Base-by-base conservation (phyloP, 2,888 invertebrate species). In the Syrphus vitripennis region DNA sequence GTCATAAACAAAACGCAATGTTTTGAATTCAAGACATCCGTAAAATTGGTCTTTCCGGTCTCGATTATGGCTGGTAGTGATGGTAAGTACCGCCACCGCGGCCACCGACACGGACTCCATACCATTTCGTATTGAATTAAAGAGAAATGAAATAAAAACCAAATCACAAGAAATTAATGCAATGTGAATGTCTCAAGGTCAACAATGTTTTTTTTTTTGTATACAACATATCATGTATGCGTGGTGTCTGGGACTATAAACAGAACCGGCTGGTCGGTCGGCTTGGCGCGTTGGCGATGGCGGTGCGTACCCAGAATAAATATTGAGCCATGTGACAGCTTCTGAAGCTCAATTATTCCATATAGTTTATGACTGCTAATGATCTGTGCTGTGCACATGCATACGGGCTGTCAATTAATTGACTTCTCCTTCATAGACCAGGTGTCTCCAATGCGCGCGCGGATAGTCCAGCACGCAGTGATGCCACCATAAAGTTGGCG, bases 391-490 rank as follows among this genome's bases (percentile, higher is more conserved):
- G 86, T 82, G 86, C 74, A 82, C 78, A 78, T 86, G 86, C 82
- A 86, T 86, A 86, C 86, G 86, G 86, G 86, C 82, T 82, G 86
- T 86, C 86, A 86, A 86, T 86, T 86, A 86, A 78, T 82, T 82
- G 82, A 75, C 77, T 86, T 82, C 82, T 77, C 61, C 82, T 78
- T 74, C 82, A 86, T 86, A 86, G 86, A 86, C 86, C 86, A 86
- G 86, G 86, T 82, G 86, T 74, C 78, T 81, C 40, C 72, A 59
- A 1, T 14, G 65, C 3, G 3, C 45, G 0, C 12, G 12, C 10
- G 12, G 1, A 3, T 42, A 10, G 48, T 21, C 24, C n/a, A 21
- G 19, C 29, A n/a, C n/a, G n/a, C n/a, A n/a, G n/a, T n/a, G 69
- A 63, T 72, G 77, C 77, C 57, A 82, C 78, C 74, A 74, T 45